Conservation (phyloP, 2,797 vertebrate genomes). For the Rhynchonycteris naso region DNA sequence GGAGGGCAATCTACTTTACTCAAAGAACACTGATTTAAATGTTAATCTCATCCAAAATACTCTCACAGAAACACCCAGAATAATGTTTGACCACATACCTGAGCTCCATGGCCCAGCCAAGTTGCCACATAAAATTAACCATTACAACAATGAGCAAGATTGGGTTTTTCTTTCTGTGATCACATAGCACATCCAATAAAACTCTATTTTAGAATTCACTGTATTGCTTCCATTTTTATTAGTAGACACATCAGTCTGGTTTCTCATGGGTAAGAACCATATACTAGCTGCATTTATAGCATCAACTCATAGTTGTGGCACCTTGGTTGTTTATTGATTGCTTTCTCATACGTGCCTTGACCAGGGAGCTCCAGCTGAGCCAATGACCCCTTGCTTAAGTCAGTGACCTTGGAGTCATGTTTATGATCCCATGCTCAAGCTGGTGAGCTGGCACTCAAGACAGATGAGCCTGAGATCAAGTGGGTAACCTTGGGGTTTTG, state of each 20-base stretch:
- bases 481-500: no score
- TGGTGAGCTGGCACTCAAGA: no score
- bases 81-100: neutral
- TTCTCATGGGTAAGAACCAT: neutral
- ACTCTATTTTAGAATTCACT: conserved; percentile 24
- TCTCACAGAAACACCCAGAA: conserved; percentile 1
- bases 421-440: no score
- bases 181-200: neutral
- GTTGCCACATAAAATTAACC: neutral
- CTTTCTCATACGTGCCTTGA: no score
- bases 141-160: conserved; percentile 1
- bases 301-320: no score
- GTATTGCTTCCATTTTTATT: neutral
- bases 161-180: conserved; percentile 3
- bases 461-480: no score
- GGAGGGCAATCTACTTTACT: neutral
- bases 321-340: no score
- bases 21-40: neutral
- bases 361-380: no score
- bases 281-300: neutral
- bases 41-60: neutral
- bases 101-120: neutral
- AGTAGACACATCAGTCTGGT: neutral
- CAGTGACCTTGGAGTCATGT: no score
- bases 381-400: no score